Base-by-base conservation (phyloP, 2,888 invertebrate genomes). In the Lithophane leautieri region DNA sequence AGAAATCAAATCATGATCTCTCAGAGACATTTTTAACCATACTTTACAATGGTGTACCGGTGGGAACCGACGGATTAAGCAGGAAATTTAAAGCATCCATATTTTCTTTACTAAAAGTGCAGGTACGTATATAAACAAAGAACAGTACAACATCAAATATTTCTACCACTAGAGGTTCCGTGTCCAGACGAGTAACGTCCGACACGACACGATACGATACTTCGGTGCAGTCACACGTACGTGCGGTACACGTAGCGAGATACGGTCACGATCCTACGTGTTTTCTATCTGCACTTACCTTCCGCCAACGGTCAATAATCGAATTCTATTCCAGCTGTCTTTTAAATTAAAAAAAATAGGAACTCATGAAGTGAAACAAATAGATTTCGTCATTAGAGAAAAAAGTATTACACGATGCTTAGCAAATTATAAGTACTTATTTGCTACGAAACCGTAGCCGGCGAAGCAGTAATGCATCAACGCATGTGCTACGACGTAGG, bases 131-230 rank as follows among this genome's bases (percentile, higher is more conserved):
- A 78, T 62, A 71, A 69, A 78, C 70, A 76, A 61, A 70, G 71
- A 73, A 44, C 67, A 65, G 25, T 56, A 72, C 60, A 56, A 50
- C 76, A 79, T 82, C 79, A 82, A 70, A 79, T 76, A 82, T 82
- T 82, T 82, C 82, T 50, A 42, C 60, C 67, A 7, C 67, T 25
- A 70, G 76, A 68, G 67, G 70, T 63, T 73, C 62, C 62, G 61
- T 81, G 81, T 72, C 66, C 11, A 60, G 16, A 28, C 82, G 42
- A 67, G 72, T 76, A 70, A 79, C 75, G 54, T 70, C 34, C 78
- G 28, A 44, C n/a, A 54, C 62, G 54, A 62, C 44, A 54, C 79
- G 54, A 66, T 47, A 74, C 81, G 63, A 56, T 44, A 40, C 60
- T 72, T 52, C 28, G 56, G 68, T 65, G 61, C 61, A 52, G 44